These are phyloP conservation scores for Pipistrellus kuhlii DNA, from an alignment of 2,797 vertebrate species.

Conservation along the genomic window DNA sequence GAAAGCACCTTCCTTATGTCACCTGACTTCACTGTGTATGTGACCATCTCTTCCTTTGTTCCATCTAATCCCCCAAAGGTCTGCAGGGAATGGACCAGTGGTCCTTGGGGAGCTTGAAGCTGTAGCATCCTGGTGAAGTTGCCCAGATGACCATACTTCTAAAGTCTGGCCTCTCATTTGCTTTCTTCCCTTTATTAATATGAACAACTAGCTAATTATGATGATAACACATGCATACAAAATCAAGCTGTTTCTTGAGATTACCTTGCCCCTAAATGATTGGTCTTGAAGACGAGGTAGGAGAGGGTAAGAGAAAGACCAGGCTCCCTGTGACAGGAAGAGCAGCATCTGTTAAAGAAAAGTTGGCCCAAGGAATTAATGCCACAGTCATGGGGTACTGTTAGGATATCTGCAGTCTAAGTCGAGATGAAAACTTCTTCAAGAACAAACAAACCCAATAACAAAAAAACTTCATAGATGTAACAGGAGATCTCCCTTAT, in stretches of 20 bases:
- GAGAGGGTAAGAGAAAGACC: not conserved
- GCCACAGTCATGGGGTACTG: not conserved
- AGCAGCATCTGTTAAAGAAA: not conserved
- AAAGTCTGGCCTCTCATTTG: not conserved
- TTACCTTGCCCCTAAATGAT: not conserved
- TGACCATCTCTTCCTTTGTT: not conserved
- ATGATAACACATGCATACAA: not conserved
- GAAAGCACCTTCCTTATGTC: not conserved
- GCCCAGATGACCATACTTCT: not conserved
- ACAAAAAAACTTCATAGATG: not conserved
- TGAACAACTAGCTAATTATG: not conserved
- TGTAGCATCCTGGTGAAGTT: not conserved
- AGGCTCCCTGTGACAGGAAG: not conserved
- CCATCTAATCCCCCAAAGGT: not conserved
- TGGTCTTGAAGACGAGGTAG: not conserved
- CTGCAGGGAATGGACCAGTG: not conserved
- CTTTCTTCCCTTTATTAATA: not conserved
- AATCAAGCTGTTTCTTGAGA: not conserved
- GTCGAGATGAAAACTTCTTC: not conserved
- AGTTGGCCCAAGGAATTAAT: constrained; percentile 11
- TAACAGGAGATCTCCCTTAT: not conserved
- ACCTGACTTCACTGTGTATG: not conserved
- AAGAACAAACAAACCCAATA: constrained; percentile 22
- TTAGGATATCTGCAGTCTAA: not conserved
- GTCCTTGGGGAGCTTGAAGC: not conserved